Evolutionary conservation across 2,113 vertebrate species (phyloP), one percentile per base, ranked within the genome.

Genomic region (Labrus mixtus): DNA sequence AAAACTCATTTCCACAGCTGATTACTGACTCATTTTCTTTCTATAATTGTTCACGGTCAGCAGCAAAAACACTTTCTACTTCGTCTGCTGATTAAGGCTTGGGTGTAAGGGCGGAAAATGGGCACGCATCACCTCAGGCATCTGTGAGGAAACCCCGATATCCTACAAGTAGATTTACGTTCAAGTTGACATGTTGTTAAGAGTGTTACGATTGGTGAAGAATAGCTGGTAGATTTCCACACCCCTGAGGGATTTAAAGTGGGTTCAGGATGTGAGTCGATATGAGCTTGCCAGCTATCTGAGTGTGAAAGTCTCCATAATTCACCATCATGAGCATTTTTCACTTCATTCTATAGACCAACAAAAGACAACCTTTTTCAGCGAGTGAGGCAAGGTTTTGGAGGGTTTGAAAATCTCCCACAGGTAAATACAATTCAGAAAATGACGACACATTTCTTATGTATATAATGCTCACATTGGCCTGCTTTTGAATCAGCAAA

Each of bases 361-460:
- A 56, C 25, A 65, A 6, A 53, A 69, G 43, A 79, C 74, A 56
- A 43, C 17, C 66, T 81, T 79, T 85, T 68, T 68, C 29, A 76
- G 10, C 37, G 62, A 63, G 33, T 80, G 69, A 79, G 43, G 48
- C 45, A 57, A 57, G 69, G 73, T 46, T 59, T 62, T 84, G 8
- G 2, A 10, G 48, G 19, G 7, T 19, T 6, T 48, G 46, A 19
- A 48, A 5, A 46, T 46, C 66, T 64, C 39, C 43, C 39, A 62
- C 63, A 48, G 57, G 78, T 84, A 82, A 75, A 55, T 74, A 50
- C 81, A 87, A 79, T 78, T 63, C 60, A 19, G 55, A 78, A 76
- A 84, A 86, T 82, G 45, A 79, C 65, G 71, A 62, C 48, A 82
- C 61, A 76, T 80, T 54, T 48, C 62, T 41, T 45, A 53, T 60